Conservation (phyloP, 1,140 invertebrate species). For the Oryctes rhinoceros region DNA sequence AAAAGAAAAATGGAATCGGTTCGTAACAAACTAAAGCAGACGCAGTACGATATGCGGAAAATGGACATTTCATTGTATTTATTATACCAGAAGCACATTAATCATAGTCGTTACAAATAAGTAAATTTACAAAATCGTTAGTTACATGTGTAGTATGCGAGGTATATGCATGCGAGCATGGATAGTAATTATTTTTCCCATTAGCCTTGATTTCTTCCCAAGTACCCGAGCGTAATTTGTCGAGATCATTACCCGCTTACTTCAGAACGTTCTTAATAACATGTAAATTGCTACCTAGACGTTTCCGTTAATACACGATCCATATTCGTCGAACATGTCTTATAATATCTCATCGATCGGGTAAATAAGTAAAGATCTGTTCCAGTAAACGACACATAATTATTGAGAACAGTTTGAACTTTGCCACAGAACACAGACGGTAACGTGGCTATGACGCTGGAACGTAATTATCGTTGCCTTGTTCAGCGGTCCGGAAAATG, state of each 20-base stretch:
- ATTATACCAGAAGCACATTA: too few relatives aligned
- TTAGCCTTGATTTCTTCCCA: conserved; percentile 1
- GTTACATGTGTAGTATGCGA: background rate
- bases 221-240: background rate
- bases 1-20: too few relatives aligned
- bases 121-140: background rate
- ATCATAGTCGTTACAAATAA: background rate
- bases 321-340: conserved; percentile 27
- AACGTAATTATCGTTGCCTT: conserved; percentile 34
- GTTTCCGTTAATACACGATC: conserved; percentile 30
- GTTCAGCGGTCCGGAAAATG: conserved; percentile 32
- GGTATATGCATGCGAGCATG: background rate
- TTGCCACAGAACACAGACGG: conserved; percentile 20
- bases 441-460: conserved; percentile 32
- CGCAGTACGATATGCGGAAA: too few relatives aligned
- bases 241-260: background rate
- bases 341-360: conserved; percentile 15
- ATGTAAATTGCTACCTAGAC: conserved; percentile 24
- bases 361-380: conserved; percentile 27
- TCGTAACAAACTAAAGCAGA: too few relatives aligned
- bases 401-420: conserved; percentile 36
- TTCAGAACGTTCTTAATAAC: conserved; percentile 7
- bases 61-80: too few relatives aligned
- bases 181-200: conserved; percentile 15
- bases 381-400: conserved; percentile 33